Evolutionary conservation across 2,888 invertebrate genomes (phyloP).

Genomic region (Lypha dubia): DNA sequence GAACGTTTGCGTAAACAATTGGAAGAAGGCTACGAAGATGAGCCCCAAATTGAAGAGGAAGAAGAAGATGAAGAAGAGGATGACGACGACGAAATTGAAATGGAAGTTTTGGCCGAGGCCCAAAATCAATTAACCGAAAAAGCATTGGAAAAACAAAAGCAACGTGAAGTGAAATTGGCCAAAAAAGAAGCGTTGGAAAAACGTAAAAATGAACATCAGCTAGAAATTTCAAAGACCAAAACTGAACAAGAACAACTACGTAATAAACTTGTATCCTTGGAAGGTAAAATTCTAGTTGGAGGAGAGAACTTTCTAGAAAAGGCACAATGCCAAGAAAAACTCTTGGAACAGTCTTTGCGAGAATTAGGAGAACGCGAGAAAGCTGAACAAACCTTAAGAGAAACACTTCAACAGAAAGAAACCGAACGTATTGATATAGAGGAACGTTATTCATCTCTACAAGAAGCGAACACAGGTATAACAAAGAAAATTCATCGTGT

Average conservation of each 20-base stretch:
- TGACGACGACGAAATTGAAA: conserved; percentile 85
- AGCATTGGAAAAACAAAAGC: conserved; percentile 84
- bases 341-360: conserved; percentile 93
- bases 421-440: conserved; percentile 96
- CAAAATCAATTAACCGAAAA: conserved; percentile 84
- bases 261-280: conserved; percentile 93
- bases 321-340: conserved; percentile 95
- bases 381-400: conserved; percentile 91
- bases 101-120: conserved; percentile 84
- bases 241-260: conserved; percentile 91
- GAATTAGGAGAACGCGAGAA: conserved; percentile 91
- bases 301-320: conserved; percentile 99
- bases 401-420: conserved; percentile 94
- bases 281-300: conserved; percentile 98
- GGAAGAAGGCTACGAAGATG: conserved; percentile 86
- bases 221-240: conserved; percentile 90
- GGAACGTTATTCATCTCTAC: conserved; percentile 95
- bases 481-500: conserved; percentile 96
- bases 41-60: conserved; percentile 78
- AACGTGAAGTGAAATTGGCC: conserved; percentile 84
- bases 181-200: conserved; percentile 88
- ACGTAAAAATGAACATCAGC: conserved; percentile 87
- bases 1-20: conserved; percentile 94
- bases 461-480: conserved; percentile 97
- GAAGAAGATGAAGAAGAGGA: conserved; percentile 81